Conservation (phyloP, 2,797 vertebrate species). For the Lagorchestes hirsutus region DNA sequence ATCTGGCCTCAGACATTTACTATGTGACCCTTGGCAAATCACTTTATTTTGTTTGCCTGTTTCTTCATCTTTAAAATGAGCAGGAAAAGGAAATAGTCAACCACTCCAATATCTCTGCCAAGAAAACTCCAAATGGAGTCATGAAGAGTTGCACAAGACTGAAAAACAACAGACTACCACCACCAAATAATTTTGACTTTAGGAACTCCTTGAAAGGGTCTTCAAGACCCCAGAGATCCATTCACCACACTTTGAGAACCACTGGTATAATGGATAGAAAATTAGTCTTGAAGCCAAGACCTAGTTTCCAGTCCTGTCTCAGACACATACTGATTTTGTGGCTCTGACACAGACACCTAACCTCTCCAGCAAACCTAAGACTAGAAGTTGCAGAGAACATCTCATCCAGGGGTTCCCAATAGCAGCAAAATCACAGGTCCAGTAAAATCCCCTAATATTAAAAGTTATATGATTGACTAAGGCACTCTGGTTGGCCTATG, state of each 20-base stretch:
- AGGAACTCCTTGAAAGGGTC: background rate
- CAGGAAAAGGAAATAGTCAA: background rate
- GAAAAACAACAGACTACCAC: background rate
- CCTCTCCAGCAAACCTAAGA: background rate
- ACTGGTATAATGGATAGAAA: background rate
- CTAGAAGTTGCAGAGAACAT: background rate
- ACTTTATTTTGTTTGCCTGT: background rate
- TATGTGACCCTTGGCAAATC: background rate
- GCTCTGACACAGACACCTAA: background rate
- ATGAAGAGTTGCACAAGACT: too few relatives aligned
- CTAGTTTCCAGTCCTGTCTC: background rate
- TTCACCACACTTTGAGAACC: background rate
- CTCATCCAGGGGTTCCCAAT: background rate
- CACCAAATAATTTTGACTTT: background rate
- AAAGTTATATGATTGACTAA: background rate
- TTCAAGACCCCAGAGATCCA: background rate
- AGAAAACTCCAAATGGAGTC: background rate
- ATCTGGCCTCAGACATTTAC: background rate
- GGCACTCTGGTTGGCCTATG: background rate
- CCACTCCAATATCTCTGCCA: background rate
- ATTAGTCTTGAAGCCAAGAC: background rate
- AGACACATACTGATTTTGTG: background rate
- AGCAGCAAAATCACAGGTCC: background rate
- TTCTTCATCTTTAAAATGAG: background rate
- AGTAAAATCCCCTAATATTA: background rate